Conservation (phyloP, 2,113 vertebrate species). For the Pachypanchax playfairii region DNA sequence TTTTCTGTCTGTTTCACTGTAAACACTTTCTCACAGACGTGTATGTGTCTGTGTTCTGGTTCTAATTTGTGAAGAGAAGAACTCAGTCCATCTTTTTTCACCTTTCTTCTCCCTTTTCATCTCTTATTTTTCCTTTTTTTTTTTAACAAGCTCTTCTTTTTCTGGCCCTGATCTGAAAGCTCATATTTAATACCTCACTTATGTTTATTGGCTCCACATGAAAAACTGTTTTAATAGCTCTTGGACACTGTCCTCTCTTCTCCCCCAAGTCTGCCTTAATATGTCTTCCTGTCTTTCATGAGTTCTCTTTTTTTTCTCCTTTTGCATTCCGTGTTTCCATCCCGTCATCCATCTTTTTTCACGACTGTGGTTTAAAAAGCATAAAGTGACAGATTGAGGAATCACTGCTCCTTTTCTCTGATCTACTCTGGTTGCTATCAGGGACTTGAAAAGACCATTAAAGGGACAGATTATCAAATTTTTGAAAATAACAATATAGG, state of each 20-base stretch:
- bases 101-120: background rate
- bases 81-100: slow-evolving; percentile 7
- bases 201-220: slow-evolving; percentile 63
- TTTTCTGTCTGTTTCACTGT: background rate
- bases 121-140: slow-evolving; percentile 1
- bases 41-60: no score
- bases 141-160: slow-evolving; percentile 10
- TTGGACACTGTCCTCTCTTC: slow-evolving; percentile 46
- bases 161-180: slow-evolving; percentile 32
- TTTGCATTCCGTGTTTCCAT: slow-evolving; percentile 21
- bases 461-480: no score
- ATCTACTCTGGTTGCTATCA: slow-evolving; percentile 7
- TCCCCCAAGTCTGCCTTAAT: slow-evolving; percentile 32
- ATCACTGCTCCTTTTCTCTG: slow-evolving; percentile 24
- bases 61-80: slow-evolving; percentile 18
- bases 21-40: no score
- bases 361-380: background rate
- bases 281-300: slow-evolving; percentile 31
- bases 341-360: background rate
- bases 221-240: slow-evolving; percentile 63
- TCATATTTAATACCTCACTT: slow-evolving; percentile 63
- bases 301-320: slow-evolving; percentile 4
- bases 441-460: no score
- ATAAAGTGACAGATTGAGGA: slow-evolving; percentile 13
- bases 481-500: no score